A percentile compares a stretch with the other conserved stretches of the same genome.
These are phyloP conservation scores for Danaus melanippus DNA, from an alignment of 1,140 invertebrate species.

Conservation along the genomic window DNA sequence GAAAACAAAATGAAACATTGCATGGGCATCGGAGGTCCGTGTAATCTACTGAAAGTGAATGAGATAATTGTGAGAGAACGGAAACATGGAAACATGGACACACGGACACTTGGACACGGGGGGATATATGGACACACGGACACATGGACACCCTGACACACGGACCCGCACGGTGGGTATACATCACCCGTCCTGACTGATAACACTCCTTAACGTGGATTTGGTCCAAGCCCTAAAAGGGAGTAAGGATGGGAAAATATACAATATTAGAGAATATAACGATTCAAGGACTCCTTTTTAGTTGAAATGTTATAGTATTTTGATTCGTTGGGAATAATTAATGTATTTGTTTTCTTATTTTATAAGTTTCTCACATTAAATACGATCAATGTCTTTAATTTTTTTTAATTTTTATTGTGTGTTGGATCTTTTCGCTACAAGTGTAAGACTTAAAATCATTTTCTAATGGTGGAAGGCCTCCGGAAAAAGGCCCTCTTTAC, in stretches of 20 bases:
- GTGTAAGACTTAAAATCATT: conserved; percentile 13
- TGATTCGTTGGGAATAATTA: no score
- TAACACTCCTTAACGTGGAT: conserved; percentile 41
- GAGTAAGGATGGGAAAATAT: neutral
- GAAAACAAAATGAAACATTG: no score
- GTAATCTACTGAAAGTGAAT: conserved; percentile 40
- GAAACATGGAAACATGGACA: conserved; percentile 8
- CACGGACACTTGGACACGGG: conserved; percentile 11
- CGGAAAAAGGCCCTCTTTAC: conserved; percentile 63
- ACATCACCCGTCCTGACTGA: conserved; percentile 50
- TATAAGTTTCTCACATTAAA: no score
- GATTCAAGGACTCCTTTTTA: conserved; percentile 2
- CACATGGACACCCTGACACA: conserved; percentile 10
- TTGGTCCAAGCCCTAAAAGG: conserved; percentile 12
- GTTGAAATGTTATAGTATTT: neutral
- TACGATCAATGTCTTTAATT: no score
- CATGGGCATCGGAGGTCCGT: neutral
- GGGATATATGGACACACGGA: conserved; percentile 13
- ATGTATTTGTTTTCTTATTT: no score
- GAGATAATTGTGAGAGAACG: conserved; percentile 42
- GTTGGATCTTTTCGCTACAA: conserved; percentile 6
- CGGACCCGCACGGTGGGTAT: conserved; percentile 28
- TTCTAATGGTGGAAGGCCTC: conserved; percentile 32
- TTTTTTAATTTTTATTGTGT: no score
- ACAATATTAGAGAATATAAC: conserved; percentile 1